Base-by-base conservation (phyloP, 2,113 vertebrate genomes). In the Oryzias woworae region DNA sequence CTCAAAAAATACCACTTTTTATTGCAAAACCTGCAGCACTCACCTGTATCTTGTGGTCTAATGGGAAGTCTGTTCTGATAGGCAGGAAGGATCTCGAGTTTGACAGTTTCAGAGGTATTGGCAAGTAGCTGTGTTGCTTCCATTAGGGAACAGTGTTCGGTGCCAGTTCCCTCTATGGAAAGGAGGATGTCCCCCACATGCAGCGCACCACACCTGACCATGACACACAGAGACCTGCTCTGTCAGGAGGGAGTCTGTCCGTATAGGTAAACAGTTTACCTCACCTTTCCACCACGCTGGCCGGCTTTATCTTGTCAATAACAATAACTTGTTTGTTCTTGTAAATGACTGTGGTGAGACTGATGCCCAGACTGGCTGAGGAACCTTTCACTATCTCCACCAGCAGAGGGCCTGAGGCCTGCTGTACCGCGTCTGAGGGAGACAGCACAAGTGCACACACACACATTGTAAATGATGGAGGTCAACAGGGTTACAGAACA, bases 271-370 rank as follows among this genome's bases (percentile, higher is more conserved):
- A 16, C n/a, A 3, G 23, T 7, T 3, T 48, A n/a, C 7, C 72
- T 69, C 88, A 98, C 97, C 97, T 96, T 89, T 98, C 97, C 56
- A 95, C 96, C 59, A 97, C 94, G 0, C 97, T 98, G 76, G 96
- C 97, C 0, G 95, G 83, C 77, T 96, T 97, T 82, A 99, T 95
- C 86, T 95, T 96, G 80, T 98, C 96, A 0, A 98, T 94, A 69
- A 96, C 91, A 54, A 99, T 93, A 67, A 96, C 94, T 18, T 96
- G 94, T 80, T 96, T 99, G 88, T 91, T 94, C 64, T 93, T 92
- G 87, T 96, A 94, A 7, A 75, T 83, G 31, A 92, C 82, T 2
- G 93, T 91, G 15, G 89, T 87, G 58, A 99, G 92, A 0, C 94
- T 93, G 85, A 98, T 94, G 36, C 97, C 97, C 79, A 99, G 87